Percentiles rank a stretch among this genome's conserved stretches.
These are phyloP conservation scores for Tragulus kanchil DNA, from an alignment of 2,113 vertebrate species.

Conservation along the genomic window DNA sequence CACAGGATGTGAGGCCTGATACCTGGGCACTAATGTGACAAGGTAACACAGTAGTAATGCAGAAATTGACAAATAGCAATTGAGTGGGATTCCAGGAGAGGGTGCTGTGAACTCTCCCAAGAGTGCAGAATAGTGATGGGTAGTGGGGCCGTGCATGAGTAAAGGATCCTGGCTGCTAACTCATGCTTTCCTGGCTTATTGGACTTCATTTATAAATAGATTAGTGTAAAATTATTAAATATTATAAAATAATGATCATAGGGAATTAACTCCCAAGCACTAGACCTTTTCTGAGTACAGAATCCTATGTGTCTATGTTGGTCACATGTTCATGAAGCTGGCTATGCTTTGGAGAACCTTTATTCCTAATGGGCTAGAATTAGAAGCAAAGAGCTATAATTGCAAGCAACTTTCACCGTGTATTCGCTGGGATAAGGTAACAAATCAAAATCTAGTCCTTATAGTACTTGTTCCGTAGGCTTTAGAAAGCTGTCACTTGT, in stretches of 20 bases:
- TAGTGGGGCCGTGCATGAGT: background rate
- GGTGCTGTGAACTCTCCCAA: background rate
- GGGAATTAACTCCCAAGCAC: background rate
- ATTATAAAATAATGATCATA: background rate
- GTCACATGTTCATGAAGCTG: background rate
- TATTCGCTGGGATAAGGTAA: background rate
- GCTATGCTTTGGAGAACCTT: background rate
- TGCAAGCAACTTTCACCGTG: background rate
- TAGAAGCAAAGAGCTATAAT: background rate
- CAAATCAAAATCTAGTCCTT: background rate
- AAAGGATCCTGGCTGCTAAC: background rate
- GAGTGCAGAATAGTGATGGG: too few species aligned
- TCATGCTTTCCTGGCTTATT: background rate
- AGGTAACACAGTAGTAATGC: too few species aligned
- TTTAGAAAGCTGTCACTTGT: background rate
- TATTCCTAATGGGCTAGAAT: background rate
- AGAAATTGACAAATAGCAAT: background rate
- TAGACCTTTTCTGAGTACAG: background rate
- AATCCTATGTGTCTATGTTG: background rate
- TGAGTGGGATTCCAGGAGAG: background rate
- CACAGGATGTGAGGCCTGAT: background rate
- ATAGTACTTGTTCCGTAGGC: background rate
- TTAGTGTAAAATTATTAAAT: background rate
- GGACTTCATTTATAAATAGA: background rate
- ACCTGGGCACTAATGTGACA: too few species aligned